Evolutionary conservation across 2,797 vertebrate species (phyloP).

Genomic region (Platalea minor): DNA sequence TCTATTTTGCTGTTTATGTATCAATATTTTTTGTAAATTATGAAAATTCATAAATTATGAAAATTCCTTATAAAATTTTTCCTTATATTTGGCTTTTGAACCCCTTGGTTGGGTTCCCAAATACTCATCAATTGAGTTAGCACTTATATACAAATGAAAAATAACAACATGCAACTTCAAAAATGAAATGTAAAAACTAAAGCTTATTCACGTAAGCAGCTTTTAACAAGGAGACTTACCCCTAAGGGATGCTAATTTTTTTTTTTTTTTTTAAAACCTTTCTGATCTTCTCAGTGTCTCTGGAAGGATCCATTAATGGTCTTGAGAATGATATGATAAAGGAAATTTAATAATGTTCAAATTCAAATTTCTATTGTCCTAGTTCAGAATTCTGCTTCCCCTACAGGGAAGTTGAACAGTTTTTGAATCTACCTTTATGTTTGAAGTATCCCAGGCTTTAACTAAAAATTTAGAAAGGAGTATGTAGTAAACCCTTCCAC

Average conservation of each 20-base stretch:
- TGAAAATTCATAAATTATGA: neutral
- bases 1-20: neutral
- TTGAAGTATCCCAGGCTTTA: neutral
- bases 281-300: neutral
- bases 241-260: neutral
- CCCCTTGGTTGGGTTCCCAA: neutral
- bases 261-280: neutral
- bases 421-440: neutral
- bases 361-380: neutral
- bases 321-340: neutral
- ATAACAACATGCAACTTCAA: neutral
- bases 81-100: neutral
- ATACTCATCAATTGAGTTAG: neutral
- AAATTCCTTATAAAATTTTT: neutral
- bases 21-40: neutral
- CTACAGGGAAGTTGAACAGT: neutral
- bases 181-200: neutral
- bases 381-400: neutral
- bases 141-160: neutral
- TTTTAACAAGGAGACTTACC: neutral
- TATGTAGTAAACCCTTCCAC: neutral
- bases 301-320: accelerated
- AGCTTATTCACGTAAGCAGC: neutral
- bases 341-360: neutral
- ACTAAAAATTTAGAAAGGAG: neutral